Evolutionary conservation across 2,888 invertebrate genomes (phyloP), one percentile per base, ranked within the genome.

Genomic region (Alsophila aescularia): DNA sequence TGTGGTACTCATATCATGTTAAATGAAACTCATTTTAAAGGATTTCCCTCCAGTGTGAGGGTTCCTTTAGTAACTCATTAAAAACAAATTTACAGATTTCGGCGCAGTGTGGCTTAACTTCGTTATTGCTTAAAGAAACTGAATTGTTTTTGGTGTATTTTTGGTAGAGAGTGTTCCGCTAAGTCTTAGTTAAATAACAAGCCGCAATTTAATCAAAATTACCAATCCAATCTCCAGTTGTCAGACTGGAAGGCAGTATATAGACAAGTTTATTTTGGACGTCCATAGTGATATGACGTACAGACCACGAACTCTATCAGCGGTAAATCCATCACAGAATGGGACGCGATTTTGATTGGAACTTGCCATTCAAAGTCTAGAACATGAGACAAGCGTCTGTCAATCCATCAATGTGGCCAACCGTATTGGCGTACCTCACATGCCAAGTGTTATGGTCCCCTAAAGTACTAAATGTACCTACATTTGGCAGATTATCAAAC

Each of bases 31-130:
- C 60, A 62, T 79, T 80, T 79, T 76, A 78, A 83, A 83, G 78
- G 77, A 77, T 76, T 73, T 77, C 21, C 43, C 72, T 70, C 68
- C 64, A 62, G 64, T 64, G 69, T 71, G 71, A 73, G 73, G 67
- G 70, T 75, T 77, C 75, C 76, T 75, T 78, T 69, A 70, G 67
- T 74, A 75, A 83, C 75, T 81, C 77, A 77, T 82, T 81, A 77
- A 77, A 77, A 82, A 78, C 73, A 72, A 81, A 81, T 68, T 79
- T 77, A 69, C 64, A 58, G 66, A 69, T 66, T 70, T 53, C 49
- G 13, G 29, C 34, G 34, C 43, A 41, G 12, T 44, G 21, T 21
- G 10, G 39, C 39, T 40, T 39, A 55, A 48, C 44, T 48, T 47
- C 34, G 21, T 51, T 54, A 54, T 45, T 41, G 27, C 32, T 42